phyloP scores from a whole-genome alignment of 2,797 vertebrate species.

The Peromyscus attwateri region DNA sequence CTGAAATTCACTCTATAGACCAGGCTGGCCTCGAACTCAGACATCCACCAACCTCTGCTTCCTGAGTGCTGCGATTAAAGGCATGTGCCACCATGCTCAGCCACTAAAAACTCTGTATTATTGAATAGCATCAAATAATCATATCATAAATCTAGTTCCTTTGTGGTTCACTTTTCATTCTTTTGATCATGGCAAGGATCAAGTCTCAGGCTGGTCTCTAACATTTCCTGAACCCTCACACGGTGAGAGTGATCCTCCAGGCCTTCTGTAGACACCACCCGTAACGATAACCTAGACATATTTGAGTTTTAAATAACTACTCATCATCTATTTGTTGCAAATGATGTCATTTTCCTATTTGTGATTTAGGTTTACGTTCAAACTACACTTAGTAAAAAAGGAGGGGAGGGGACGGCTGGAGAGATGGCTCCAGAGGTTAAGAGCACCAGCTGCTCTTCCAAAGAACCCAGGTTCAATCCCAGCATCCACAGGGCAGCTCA shows the following conservation, averaged over 20 bases:
- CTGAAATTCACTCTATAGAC: neutral
- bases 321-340: constrained; percentile 45
- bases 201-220: constrained; percentile 14
- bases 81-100: neutral
- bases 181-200: constrained; percentile 36
- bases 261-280: neutral
- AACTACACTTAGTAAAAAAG: constrained; percentile 14
- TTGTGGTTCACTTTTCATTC: constrained; percentile 33
- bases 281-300: constrained; percentile 43
- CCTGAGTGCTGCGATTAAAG: neutral
- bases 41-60: neutral
- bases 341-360: constrained; percentile 22
- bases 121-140: neutral
- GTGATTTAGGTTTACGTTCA: constrained; percentile 28
- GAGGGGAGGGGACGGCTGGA: neutral
- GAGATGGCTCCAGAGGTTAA: neutral
- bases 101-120: neutral
- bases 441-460: neutral
- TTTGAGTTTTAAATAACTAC: constrained; percentile 39
- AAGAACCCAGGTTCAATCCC: neutral
- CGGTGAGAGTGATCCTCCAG: neutral
- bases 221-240: constrained; percentile 21
- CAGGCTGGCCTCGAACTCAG: neutral
- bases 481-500: neutral
- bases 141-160: constrained; percentile 22